phyloP scores from a whole-genome alignment of 2,113 vertebrate genomes.

The Atherinomorus stipes region DNA sequence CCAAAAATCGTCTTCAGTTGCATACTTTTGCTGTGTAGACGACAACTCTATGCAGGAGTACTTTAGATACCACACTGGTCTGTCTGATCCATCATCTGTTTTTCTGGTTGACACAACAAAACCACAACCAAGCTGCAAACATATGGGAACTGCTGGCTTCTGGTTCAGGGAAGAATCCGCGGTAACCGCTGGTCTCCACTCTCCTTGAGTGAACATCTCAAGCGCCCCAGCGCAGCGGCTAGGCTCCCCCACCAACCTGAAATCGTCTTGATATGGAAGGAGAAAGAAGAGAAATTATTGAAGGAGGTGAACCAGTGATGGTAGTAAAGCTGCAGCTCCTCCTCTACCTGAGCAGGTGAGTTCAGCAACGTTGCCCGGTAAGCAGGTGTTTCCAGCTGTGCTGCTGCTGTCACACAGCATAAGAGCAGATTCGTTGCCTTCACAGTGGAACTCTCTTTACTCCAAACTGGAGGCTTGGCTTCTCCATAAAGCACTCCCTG shows the following conservation, averaged over 20 bases:
- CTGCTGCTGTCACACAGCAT: too few species aligned
- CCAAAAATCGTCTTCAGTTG: not conserved
- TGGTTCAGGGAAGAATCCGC: not conserved
- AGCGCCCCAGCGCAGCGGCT: not conserved
- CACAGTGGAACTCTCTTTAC: too few species aligned
- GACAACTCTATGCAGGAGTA: not conserved
- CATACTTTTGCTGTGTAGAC: not conserved
- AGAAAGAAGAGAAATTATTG: too few species aligned
- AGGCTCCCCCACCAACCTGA: not conserved
- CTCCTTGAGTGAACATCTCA: not conserved
- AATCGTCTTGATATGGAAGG: not conserved
- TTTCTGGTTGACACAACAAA: not conserved
- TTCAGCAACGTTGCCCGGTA: not conserved
- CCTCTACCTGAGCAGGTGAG: slow-evolving; percentile 4
- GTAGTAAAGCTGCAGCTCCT: not conserved
- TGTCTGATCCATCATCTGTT: not conserved
- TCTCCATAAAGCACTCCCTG: not conserved
- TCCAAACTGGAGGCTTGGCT: not conserved
- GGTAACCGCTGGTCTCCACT: slow-evolving; percentile 1
- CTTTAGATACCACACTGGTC: not conserved
- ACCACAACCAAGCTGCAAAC: not conserved
- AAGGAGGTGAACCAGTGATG: too few species aligned
- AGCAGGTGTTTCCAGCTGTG: too few species aligned
- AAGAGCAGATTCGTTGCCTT: too few species aligned
- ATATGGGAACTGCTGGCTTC: not conserved